A percentile compares a stretch with the other conserved stretches of the same genome.
These are phyloP conservation scores for Mellilla xanthometata DNA, from an alignment of 2,888 invertebrate species.

Conservation along the genomic window DNA sequence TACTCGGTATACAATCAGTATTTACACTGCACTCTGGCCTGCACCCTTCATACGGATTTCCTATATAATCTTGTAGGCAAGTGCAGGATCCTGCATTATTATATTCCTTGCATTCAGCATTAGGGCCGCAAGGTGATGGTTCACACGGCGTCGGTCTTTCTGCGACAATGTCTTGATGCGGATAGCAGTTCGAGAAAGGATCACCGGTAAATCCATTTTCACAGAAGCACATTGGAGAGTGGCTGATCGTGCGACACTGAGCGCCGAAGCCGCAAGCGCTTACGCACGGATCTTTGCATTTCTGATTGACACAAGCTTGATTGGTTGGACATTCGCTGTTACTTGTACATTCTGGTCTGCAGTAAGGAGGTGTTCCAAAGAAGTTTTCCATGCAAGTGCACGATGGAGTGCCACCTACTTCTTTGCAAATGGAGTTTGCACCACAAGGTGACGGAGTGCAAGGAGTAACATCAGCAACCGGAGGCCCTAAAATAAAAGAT, in stretches of 20 bases:
- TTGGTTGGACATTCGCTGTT: slow-evolving; percentile 86
- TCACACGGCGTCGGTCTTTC: slow-evolving; percentile 81
- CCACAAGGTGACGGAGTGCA: slow-evolving; percentile 89
- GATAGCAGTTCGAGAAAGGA: slow-evolving; percentile 84
- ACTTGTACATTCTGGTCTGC: slow-evolving; percentile 88
- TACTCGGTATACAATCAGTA: slow-evolving; percentile 87
- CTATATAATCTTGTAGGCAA: slow-evolving; percentile 87
- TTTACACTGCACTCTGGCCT: slow-evolving; percentile 89
- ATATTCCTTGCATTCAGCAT: slow-evolving; percentile 84
- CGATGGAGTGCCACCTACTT: slow-evolving; percentile 81
- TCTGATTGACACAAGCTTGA: slow-evolving; percentile 85
- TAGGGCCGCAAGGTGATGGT: slow-evolving; percentile 85
- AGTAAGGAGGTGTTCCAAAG: slow-evolving; percentile 89
- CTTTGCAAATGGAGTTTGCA: slow-evolving; percentile 83
- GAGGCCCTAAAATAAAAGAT: slow-evolving; percentile 58
- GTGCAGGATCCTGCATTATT: slow-evolving; percentile 85
- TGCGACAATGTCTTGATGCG: slow-evolving; percentile 59
- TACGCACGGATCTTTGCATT: slow-evolving; percentile 86
- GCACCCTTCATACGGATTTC: slow-evolving; percentile 91
- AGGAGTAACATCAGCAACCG: slow-evolving; percentile 80
- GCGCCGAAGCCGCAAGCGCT: slow-evolving; percentile 88
- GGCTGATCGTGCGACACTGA: slow-evolving; percentile 87
- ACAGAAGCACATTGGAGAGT: slow-evolving; percentile 89
- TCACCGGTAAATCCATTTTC: slow-evolving; percentile 85
- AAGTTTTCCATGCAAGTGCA: slow-evolving; percentile 87